Conservation (phyloP, 2,888 invertebrate genomes). For the Andrena haemorrhoa region DNA sequence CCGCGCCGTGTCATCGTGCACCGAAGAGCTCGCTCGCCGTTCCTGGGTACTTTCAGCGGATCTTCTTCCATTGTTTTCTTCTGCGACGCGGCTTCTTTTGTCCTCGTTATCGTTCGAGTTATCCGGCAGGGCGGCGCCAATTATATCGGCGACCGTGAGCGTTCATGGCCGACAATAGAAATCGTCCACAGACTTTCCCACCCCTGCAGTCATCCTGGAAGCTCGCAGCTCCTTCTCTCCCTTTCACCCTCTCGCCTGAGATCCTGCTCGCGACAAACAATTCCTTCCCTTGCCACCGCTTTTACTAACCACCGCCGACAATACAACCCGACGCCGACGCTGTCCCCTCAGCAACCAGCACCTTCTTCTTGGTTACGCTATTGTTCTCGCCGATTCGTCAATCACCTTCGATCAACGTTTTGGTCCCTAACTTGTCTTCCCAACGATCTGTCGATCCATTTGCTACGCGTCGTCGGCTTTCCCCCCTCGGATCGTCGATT, state of each 20-base stretch:
- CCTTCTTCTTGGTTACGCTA: constrained; percentile 44
- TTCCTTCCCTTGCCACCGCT: constrained; percentile 30
- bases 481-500: neutral
- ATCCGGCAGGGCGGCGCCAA: constrained; percentile 77
- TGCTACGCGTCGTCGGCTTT: neutral
- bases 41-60: constrained; percentile 52
- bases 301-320: constrained; percentile 62
- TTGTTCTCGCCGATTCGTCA: constrained; percentile 64
- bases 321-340: constrained; percentile 50
- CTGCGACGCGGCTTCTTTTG: constrained; percentile 74
- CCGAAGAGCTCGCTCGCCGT: constrained; percentile 43
- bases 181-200: constrained; percentile 75
- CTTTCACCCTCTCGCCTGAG: constrained; percentile 10
- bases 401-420: neutral
- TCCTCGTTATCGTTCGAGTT: constrained; percentile 78
- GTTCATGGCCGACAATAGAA: constrained; percentile 77
- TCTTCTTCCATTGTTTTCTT: constrained; percentile 67
- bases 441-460: neutral
- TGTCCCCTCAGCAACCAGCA: constrained; percentile 36
- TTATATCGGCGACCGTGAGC: constrained; percentile 74
- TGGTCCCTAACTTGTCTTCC: neutral
- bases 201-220: constrained; percentile 18
- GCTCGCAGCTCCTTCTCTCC: constrained; percentile 19
- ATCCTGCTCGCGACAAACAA: constrained; percentile 25
- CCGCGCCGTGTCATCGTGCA: constrained; percentile 34